phyloP scores from a whole-genome alignment of 2,113 vertebrate species.

The Aspidoscelis tigris region DNA sequence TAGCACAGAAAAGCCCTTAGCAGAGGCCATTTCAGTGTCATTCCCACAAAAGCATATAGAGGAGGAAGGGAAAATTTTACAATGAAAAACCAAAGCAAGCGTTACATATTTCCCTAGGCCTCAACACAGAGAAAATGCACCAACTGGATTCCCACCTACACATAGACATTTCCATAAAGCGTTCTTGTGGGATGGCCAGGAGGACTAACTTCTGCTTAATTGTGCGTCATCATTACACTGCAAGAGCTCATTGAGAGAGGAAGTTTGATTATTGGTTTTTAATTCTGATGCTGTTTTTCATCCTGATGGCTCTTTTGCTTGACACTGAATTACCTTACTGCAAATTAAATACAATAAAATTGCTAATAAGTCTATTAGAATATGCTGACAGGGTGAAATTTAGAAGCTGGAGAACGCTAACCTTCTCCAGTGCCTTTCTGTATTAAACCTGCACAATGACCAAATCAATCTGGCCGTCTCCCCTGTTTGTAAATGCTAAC shows the following conservation, averaged over 20 bases:
- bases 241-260: conserved; percentile 69
- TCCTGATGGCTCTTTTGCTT: conserved; percentile 75
- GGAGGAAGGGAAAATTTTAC: conserved; percentile 11
- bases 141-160: conserved; percentile 26
- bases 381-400: conserved; percentile 70
- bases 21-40: neutral
- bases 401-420: conserved; percentile 69
- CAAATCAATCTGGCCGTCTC: conserved; percentile 54
- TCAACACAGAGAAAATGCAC: conserved; percentile 23
- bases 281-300: conserved; percentile 79
- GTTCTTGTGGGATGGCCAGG: conserved; percentile 1
- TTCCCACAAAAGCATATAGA: conserved; percentile 4
- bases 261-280: conserved; percentile 79
- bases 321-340: conserved; percentile 71
- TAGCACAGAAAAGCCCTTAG: neutral
- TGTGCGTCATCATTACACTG: conserved; percentile 61
- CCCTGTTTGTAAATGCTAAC: conserved; percentile 33
- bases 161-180: conserved; percentile 18
- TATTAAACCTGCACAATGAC: conserved; percentile 58
- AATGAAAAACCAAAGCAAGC: conserved; percentile 14
- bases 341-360: conserved; percentile 82
- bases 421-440: conserved; percentile 67
- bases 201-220: conserved; percentile 40
- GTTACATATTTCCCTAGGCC: conserved; percentile 25
- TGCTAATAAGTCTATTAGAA: conserved; percentile 78